Evolutionary conservation across 2,113 vertebrate genomes (phyloP).

Genomic region (Arothron firmamentum): DNA sequence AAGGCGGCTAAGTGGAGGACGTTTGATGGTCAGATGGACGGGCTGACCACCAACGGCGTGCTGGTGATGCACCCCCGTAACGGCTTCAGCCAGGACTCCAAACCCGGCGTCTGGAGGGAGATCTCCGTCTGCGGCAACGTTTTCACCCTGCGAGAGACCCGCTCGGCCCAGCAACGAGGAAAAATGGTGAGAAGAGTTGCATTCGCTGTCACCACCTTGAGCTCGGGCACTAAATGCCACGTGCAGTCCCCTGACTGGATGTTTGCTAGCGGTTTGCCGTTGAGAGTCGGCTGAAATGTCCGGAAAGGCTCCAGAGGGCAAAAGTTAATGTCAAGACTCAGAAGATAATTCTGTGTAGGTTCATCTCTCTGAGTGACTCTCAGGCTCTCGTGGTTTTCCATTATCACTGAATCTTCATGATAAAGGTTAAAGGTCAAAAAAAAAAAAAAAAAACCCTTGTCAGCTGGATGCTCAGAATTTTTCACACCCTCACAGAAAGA

Average conservation of each 20-base stretch:
- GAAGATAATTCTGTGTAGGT: too few species aligned
- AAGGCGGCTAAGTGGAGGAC: slow-evolving; percentile 99
- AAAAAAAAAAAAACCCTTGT: too few species aligned
- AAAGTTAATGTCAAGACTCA: too few species aligned
- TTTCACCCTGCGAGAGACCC: slow-evolving; percentile 93
- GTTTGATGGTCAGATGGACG: slow-evolving; percentile 93
- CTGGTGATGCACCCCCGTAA: slow-evolving; percentile 96
- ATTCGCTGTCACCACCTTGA: not conserved
- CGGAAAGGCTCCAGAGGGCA: not conserved
- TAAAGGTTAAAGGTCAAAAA: too few species aligned
- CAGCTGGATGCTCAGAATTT: not conserved
- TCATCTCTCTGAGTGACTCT: not conserved
- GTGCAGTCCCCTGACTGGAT: not conserved
- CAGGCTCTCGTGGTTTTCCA: too few species aligned
- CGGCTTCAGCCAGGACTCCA: slow-evolving; percentile 95
- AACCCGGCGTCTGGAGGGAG: slow-evolving; percentile 96
- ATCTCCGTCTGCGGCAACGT: slow-evolving; percentile 97
- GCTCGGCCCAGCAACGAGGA: slow-evolving; percentile 94
- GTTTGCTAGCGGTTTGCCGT: not conserved
- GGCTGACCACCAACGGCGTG: slow-evolving; percentile 95
- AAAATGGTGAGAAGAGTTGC: slow-evolving; percentile 83
- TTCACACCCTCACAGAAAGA: not conserved
- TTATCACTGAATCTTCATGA: too few species aligned
- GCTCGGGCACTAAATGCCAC: not conserved
- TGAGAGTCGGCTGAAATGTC: not conserved